phyloP scores from a whole-genome alignment of 2,888 invertebrate species.

The Heliconius ethilla region DNA sequence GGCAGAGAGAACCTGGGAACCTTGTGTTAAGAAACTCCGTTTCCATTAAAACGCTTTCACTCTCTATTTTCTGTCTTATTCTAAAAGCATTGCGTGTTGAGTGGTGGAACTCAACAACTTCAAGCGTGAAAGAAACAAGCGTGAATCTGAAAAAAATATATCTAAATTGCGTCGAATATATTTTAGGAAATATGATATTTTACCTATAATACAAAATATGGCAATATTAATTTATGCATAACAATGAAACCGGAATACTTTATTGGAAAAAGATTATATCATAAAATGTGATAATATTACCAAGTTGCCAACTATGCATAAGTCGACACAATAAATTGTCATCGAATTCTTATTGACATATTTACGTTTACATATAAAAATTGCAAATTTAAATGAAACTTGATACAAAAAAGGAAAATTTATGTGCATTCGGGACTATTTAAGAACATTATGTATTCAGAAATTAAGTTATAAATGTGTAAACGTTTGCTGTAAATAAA shows the following conservation, averaged over 20 bases:
- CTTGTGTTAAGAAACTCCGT: no score
- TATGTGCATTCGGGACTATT: conserved; percentile 9
- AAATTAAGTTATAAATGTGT: conserved; percentile 25
- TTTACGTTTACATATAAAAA: conserved; percentile 14
- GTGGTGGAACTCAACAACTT: no score
- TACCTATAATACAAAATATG: neutral
- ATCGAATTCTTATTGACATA: conserved; percentile 14
- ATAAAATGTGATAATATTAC: conserved; percentile 11
- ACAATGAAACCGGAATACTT: neutral
- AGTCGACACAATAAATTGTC: conserved; percentile 16
- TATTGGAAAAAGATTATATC: conserved; percentile 1
- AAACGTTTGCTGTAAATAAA: conserved; percentile 16
- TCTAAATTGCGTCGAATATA: no score
- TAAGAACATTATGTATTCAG: conserved; percentile 4
- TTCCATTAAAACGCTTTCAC: no score
- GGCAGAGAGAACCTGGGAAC: no score
- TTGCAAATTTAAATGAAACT: conserved; percentile 12
- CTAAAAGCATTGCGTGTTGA: no score
- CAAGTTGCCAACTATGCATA: conserved; percentile 17
- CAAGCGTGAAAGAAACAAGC: neutral
- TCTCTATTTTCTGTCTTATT: no score
- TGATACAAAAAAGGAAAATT: conserved; percentile 18
- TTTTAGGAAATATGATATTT: neutral
- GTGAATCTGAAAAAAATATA: neutral
- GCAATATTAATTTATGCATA: neutral